Conservation (phyloP, 2,113 vertebrate species). For the Corythoichthys haematopterus region DNA sequence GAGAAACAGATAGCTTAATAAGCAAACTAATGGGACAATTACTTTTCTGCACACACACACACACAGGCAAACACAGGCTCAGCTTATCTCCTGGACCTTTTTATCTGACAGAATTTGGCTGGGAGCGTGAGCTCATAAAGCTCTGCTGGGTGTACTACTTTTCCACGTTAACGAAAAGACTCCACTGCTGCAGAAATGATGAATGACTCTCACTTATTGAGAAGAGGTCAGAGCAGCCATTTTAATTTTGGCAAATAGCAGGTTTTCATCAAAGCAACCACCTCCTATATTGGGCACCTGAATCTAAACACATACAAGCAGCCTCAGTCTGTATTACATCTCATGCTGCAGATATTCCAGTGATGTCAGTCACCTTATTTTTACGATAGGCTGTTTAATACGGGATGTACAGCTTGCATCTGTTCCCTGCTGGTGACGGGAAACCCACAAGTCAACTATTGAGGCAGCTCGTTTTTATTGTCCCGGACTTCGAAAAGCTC, state of each 20-base stretch:
- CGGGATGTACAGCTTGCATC: constrained; percentile 14
- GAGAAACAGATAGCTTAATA: constrained; percentile 52
- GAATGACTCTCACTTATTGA: constrained; percentile 27
- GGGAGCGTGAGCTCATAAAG: constrained; percentile 27
- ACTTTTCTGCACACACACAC: constrained; percentile 8
- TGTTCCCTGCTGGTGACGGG: constrained; percentile 8
- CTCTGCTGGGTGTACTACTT: not conserved
- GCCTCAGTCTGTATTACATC: constrained; percentile 4
- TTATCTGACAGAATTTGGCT: constrained; percentile 34
- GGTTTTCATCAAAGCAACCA: constrained; percentile 34
- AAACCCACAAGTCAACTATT: constrained; percentile 2
- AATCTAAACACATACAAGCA: constrained; percentile 1
- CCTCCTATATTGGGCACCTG: constrained; percentile 36
- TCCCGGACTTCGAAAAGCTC: constrained; percentile 4
- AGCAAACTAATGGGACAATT: constrained; percentile 43
- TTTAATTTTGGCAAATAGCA: constrained; percentile 43
- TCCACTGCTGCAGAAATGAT: constrained; percentile 22
- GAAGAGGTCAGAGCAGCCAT: constrained; percentile 12
- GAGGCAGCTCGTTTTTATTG: constrained; percentile 13
- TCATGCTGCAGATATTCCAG: constrained; percentile 15
- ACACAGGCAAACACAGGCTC: constrained; percentile 11
- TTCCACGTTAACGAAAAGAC: constrained; percentile 5
- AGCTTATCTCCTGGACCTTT: constrained; percentile 27
- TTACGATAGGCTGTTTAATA: constrained; percentile 7
- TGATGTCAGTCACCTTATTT: constrained; percentile 15